Conservation (phyloP, 1,140 invertebrate species). For the Hypsibius dujardini region DNA sequence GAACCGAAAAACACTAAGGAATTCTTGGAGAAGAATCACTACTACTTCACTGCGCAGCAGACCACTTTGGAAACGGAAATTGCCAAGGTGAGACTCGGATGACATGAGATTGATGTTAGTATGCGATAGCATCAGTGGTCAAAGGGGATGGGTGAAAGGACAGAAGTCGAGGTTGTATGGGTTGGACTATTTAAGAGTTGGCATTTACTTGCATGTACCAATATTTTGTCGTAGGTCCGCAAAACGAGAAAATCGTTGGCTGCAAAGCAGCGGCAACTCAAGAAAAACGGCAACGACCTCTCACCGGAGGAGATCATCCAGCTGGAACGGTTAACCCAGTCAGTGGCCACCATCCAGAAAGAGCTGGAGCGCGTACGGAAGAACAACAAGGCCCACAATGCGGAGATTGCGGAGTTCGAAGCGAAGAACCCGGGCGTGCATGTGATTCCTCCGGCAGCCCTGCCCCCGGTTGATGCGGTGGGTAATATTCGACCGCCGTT, state of each 20-base stretch:
- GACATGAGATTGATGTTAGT: too few relatives aligned
- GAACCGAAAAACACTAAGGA: not conserved
- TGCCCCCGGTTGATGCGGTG: not conserved
- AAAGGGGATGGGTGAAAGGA: too few relatives aligned
- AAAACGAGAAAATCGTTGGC: constrained; percentile 71
- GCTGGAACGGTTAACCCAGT: constrained; percentile 55
- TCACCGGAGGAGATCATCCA: constrained; percentile 57
- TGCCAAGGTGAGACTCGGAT: constrained; percentile 38
- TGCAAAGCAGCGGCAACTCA: constrained; percentile 67
- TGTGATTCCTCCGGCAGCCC: constrained; percentile 19
- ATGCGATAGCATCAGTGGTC: too few relatives aligned
- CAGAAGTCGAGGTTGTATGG: too few relatives aligned
- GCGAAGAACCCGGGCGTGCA: constrained; percentile 19
- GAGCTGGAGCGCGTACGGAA: constrained; percentile 50
- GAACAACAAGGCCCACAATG: constrained; percentile 31
- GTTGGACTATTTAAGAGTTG: too few relatives aligned
- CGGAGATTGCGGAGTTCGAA: constrained; percentile 28
- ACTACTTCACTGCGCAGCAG: constrained; percentile 29
- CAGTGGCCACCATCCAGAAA: constrained; percentile 64
- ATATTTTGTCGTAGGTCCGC: constrained; percentile 36
- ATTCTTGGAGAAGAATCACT: not conserved
- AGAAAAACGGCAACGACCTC: constrained; percentile 63
- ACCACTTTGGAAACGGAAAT: constrained; percentile 71
- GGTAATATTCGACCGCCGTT: not conserved
- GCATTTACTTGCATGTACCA: too few relatives aligned